Conservation (phyloP, 30 jellyfish, hydroid and myxozoan species). For the Turritopsis dohrnii region DNA sequence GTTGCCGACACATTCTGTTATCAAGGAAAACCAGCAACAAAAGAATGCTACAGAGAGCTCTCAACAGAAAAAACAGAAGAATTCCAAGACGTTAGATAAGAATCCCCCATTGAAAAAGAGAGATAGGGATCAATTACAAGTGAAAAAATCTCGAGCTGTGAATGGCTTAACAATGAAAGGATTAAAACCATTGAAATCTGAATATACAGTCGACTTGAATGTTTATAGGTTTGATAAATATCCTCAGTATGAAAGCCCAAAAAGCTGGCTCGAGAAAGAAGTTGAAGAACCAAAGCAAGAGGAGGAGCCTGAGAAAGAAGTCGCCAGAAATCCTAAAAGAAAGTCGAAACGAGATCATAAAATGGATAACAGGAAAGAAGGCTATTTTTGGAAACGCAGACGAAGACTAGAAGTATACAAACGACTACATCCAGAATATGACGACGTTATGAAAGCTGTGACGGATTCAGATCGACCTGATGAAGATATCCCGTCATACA, state of each 20-base stretch:
- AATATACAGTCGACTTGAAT: neutral
- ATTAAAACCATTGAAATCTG: neutral
- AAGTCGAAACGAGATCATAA: neutral
- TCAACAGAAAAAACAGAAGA: neutral
- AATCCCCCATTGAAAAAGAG: neutral
- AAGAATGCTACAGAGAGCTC: neutral
- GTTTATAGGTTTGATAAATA: neutral
- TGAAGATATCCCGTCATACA: slow-evolving; percentile 33
- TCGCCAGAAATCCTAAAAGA: neutral
- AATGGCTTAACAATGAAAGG: neutral
- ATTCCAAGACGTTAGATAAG: neutral
- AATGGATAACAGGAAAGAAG: neutral
- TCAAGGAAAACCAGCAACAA: neutral
- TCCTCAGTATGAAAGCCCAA: neutral
- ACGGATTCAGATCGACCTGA: slow-evolving; percentile 15
- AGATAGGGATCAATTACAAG: neutral
- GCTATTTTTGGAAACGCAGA: neutral
- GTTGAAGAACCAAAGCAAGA: neutral
- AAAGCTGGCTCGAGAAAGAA: neutral
- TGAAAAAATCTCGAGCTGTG: neutral
- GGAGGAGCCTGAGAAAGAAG: neutral
- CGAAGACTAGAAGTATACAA: neutral
- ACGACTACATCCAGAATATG: slow-evolving; percentile 16
- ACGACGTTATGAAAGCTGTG: neutral
- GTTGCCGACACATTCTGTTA: neutral